A percentile compares a stretch with the other conserved stretches of the same genome.
Evolutionary conservation across 53 echinoderm and acorn worm genomes (phyloP).

Genomic region (Antedon mediterranea): DNA sequence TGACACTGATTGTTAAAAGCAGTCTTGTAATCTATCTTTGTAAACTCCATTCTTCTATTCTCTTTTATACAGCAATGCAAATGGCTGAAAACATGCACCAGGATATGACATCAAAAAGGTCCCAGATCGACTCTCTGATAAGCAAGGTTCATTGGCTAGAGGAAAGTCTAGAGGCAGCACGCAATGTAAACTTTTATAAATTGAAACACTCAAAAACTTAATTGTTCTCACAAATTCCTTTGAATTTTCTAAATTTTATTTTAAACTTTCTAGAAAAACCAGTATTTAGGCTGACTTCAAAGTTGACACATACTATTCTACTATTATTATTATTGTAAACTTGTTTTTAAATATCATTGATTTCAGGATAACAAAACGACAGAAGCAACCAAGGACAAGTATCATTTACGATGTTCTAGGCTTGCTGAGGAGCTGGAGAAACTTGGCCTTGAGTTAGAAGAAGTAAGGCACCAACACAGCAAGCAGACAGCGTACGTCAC

Average conservation of each 20-base stretch:
- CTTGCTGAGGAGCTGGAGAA: constrained; percentile 21
- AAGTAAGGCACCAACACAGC: constrained; percentile 11
- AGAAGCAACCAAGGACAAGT: constrained; percentile 26
- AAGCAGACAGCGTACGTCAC: constrained; percentile 43
- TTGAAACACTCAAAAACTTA: too few relatives aligned
- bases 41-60: too few relatives aligned
- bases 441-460: constrained; percentile 18
- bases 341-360: neutral
- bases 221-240: too few relatives aligned
- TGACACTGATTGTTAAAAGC: neutral
- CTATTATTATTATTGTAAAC: too few relatives aligned
- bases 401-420: constrained; percentile 18
- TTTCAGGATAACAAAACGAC: constrained; percentile 32
- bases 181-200: too few relatives aligned
- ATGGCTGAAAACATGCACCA: constrained; percentile 61
- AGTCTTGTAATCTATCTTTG: too few relatives aligned
- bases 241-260: too few relatives aligned
- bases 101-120: constrained; percentile 43
- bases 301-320: too few relatives aligned
- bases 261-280: too few relatives aligned
- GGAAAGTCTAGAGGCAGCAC: constrained; percentile 36
- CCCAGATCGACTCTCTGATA: constrained; percentile 53
- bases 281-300: too few relatives aligned
- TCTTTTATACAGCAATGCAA: constrained; percentile 35
- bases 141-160: constrained; percentile 49